Percentiles rank a stretch among this genome's conserved stretches.
Conservation (phyloP, 2,797 vertebrate species). For the Microchirus variegatus region DNA sequence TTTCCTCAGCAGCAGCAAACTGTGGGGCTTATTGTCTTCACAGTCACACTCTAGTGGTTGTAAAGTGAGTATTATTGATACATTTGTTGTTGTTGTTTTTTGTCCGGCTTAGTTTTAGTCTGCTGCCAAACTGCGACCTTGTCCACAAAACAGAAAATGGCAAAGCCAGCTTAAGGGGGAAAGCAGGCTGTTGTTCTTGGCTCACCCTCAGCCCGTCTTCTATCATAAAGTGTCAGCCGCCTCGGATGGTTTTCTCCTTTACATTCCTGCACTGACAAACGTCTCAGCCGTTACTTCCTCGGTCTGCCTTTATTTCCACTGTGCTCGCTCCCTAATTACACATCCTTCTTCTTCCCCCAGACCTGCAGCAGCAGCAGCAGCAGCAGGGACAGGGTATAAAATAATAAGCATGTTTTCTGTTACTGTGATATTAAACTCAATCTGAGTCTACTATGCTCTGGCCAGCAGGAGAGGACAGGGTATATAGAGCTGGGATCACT, state of each 20-base stretch:
- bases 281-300: conserved; percentile 43
- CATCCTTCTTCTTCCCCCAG: conserved; percentile 27
- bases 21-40: conserved; percentile 24
- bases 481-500: no score
- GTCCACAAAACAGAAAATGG: conserved; percentile 43
- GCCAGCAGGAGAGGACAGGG: no score
- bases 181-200: conserved; percentile 61
- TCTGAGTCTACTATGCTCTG: conserved; percentile 18
- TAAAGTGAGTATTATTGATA: conserved; percentile 15
- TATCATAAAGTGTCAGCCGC: conserved; percentile 66
- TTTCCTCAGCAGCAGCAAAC: background rate
- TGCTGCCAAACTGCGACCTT: conserved; percentile 21
- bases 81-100: conserved; percentile 24
- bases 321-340: conserved; percentile 44
- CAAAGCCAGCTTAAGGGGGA: conserved; percentile 46
- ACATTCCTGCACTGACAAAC: conserved; percentile 55
- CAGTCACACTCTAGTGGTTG: conserved; percentile 10
- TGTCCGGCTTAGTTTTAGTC: conserved; percentile 20
- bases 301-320: conserved; percentile 45
- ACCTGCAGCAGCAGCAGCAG: conserved; percentile 8
- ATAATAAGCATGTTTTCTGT: conserved; percentile 32
- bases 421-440: conserved; percentile 13
- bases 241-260: conserved; percentile 64
- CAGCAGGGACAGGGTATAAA: conserved; percentile 19
- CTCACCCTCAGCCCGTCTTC: conserved; percentile 40